Conservation (phyloP, 1,140 invertebrate genomes). For the Drosophila takahashii region DNA sequence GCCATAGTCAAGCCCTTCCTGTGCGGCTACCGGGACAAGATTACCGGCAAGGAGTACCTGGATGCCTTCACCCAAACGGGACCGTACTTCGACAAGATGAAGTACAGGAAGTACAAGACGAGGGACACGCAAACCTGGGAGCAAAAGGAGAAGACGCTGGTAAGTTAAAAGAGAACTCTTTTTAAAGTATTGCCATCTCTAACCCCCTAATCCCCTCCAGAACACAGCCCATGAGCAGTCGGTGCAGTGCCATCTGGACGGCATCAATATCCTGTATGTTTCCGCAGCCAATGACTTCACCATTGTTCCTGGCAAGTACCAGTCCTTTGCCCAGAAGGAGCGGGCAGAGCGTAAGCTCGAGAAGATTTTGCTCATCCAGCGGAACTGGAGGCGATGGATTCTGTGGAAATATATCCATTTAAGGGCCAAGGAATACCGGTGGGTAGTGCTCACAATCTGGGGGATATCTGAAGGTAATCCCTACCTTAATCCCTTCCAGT, state of each 20-base stretch:
- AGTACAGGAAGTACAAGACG: slow-evolving; percentile 68
- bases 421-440: slow-evolving; percentile 83
- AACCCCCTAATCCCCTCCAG: slow-evolving; percentile 16
- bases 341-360: slow-evolving; percentile 61
- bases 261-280: slow-evolving; percentile 67
- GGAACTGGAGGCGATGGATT: slow-evolving; percentile 77
- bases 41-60: slow-evolving; percentile 85
- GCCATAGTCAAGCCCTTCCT: slow-evolving; percentile 86
- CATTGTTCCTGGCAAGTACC: slow-evolving; percentile 74
- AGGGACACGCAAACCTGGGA: slow-evolving; percentile 81
- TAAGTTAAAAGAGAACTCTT: slow-evolving; percentile 1
- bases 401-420: slow-evolving; percentile 77
- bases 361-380: slow-evolving; percentile 79
- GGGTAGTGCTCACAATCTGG: slow-evolving; percentile 40
- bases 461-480: not conserved
- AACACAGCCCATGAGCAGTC: slow-evolving; percentile 78
- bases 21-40: slow-evolving; percentile 86
- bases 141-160: slow-evolving; percentile 67
- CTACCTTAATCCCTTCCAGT: slow-evolving; percentile 14
- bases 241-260: slow-evolving; percentile 76
- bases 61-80: slow-evolving; percentile 88
- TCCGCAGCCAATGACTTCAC: slow-evolving; percentile 62
- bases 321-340: slow-evolving; percentile 72
- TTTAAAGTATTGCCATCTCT: not conserved
- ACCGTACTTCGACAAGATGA: slow-evolving; percentile 82